phyloP scores from a whole-genome alignment of 2,797 vertebrate genomes.

The Cryptoblepharus egeriae region DNA sequence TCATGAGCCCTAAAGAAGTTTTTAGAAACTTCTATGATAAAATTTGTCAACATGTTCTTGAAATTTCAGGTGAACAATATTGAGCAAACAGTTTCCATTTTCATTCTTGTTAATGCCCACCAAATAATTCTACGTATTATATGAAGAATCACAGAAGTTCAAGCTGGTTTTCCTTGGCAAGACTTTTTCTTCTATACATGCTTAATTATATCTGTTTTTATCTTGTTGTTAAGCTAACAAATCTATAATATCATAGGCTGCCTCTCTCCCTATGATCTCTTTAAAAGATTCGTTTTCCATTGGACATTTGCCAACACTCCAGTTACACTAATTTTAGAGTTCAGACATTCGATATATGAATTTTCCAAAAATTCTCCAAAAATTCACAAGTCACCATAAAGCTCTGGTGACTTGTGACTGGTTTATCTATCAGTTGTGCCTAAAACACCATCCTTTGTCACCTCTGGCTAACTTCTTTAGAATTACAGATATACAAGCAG shows the following conservation, averaged over 20 bases:
- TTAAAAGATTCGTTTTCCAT: background rate
- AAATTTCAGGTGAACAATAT: background rate
- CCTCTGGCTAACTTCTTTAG: background rate
- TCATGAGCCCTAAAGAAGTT: background rate
- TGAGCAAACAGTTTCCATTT: background rate
- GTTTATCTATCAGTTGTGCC: background rate
- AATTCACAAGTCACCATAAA: background rate
- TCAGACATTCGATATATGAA: background rate
- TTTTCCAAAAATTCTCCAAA: background rate
- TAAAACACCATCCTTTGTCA: background rate
- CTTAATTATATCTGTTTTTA: background rate
- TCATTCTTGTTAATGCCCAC: background rate
- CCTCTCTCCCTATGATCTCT: background rate
- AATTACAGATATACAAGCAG: no score
- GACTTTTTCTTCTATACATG: background rate
- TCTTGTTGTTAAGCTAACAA: background rate
- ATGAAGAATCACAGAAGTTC: background rate
- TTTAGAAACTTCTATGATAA: background rate
- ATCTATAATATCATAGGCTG: background rate
- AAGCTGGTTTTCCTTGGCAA: background rate
- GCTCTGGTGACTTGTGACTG: background rate
- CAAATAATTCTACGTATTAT: conserved; percentile 1
- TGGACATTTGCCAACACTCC: background rate
- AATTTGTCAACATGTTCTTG: background rate
- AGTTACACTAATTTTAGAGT: background rate